Evolutionary conservation across 2,888 invertebrate genomes (phyloP).

Genomic region (Cephus sareptanus): DNA sequence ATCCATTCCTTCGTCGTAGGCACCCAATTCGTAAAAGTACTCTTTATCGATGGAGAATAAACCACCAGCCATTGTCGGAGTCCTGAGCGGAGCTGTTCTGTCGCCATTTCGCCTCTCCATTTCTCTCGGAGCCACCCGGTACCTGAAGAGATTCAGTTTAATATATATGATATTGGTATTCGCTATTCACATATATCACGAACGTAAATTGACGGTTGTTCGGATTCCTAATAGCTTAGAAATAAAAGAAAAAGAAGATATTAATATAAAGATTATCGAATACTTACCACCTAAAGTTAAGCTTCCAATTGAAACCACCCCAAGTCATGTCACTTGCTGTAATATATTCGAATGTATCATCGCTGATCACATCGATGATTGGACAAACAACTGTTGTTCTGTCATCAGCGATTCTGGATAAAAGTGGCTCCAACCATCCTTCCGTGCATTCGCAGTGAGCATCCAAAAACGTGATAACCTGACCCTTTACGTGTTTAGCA

Average conservation of each 20-base stretch:
- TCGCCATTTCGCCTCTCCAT: constrained; percentile 94
- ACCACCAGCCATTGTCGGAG: constrained; percentile 99
- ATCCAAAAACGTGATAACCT: constrained; percentile 95
- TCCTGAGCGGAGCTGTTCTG: constrained; percentile 89
- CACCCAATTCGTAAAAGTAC: constrained; percentile 97
- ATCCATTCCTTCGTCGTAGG: constrained; percentile 99
- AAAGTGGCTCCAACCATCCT: constrained; percentile 97
- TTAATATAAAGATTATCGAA: constrained; percentile 12
- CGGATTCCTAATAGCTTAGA: neutral
- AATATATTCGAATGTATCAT: constrained; percentile 98
- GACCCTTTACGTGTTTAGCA: constrained; percentile 90
- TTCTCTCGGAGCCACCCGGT: constrained; percentile 97
- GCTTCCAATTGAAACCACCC: constrained; percentile 99
- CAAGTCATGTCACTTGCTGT: constrained; percentile 99
- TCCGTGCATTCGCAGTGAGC: constrained; percentile 98
- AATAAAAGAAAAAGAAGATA: neutral
- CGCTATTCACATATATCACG: neutral
- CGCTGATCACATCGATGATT: constrained; percentile 98
- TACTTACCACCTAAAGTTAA: constrained; percentile 95
- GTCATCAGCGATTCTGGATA: constrained; percentile 92
- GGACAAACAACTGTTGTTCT: constrained; percentile 96
- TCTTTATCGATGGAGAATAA: constrained; percentile 94
- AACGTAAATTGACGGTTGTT: neutral
- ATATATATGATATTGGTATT: neutral
- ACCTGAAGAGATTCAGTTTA: constrained; percentile 70